Conservation (phyloP, 2,888 invertebrate genomes). For the Drosophila multiciliata region DNA sequence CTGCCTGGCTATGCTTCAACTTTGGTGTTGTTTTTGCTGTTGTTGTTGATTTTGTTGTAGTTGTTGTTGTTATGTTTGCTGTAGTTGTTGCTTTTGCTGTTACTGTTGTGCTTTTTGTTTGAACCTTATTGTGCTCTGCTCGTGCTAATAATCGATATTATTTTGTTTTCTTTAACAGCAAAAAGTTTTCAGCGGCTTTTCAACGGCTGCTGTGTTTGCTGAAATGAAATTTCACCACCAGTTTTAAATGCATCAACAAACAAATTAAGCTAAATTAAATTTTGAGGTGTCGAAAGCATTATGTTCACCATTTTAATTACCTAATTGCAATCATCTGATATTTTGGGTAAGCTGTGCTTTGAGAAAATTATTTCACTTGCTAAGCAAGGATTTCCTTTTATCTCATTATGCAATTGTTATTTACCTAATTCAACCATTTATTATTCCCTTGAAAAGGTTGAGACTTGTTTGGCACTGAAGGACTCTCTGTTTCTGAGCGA, state of each 20-base stretch:
- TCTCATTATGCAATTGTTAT: background rate
- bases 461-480: background rate
- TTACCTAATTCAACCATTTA: background rate
- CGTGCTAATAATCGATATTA: conserved; percentile 78
- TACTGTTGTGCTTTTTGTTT: conserved; percentile 37
- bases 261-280: background rate
- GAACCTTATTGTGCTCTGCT: conserved; percentile 31
- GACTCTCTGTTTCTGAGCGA: background rate
- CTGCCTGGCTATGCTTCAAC: conserved; percentile 25
- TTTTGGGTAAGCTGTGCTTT: background rate
- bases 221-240: conserved; percentile 4
- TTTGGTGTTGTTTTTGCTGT: conserved; percentile 8
- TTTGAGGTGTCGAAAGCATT: background rate
- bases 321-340: background rate
- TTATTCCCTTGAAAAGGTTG: background rate
- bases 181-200: conserved; percentile 69
- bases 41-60: conserved; percentile 16
- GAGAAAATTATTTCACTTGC: background rate
- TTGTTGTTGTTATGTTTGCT: conserved; percentile 9
- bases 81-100: conserved; percentile 15
- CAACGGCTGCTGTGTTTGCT: conserved; percentile 22
- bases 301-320: background rate
- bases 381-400: background rate
- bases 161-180: conserved; percentile 71
- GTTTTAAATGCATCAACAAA: conserved; percentile 1